Base-by-base conservation (phyloP, 2,888 invertebrate genomes). In the Crocallis elinguaria region DNA sequence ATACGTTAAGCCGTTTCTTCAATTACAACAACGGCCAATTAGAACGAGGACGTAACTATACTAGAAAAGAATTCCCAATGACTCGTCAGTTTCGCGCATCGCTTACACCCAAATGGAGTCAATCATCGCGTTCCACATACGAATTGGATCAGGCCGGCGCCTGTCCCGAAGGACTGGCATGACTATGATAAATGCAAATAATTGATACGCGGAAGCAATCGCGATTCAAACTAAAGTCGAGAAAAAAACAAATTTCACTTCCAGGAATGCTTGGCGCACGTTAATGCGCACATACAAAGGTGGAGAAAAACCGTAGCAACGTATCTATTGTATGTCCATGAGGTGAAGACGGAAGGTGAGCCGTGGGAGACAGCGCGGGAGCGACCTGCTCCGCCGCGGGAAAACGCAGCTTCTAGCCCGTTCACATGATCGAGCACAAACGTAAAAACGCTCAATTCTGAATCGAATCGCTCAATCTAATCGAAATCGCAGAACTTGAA, bases 181-280 rank as follows among this genome's bases (percentile, higher is more conserved):
- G 67, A 65, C 64, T 64, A 51, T 50, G 57, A 60, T 68, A 64
- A 71, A 58, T 57, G 67, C 67, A 85, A 82, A 81, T n/a, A 81
- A 69, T 65, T 59, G 50, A 67, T 82, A 84, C 80, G 65, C 86
- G 87, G 87, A 88, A 89, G 80, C 77, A 62, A 76, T 77, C 73
- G 75, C 61, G 76, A 64, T 79, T 81, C 80, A 1, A 76, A 77
- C 67, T 82, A 78, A 76, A 74, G 71, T 66, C 66, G 67, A 82
- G 74, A 85, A 83, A 84, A 82, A 86, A 71, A 71, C 64, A 75
- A 75, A 83, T 84, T 82, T 84, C 78, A 73, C 78, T 89, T 85
- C 88, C 80, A 86, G 84, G 88, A 86, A 88, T 76, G 71, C 70
- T 76, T 73, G 76, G 70, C 74, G 76, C 75, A 75, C 77, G 82